These are phyloP conservation scores for Amblyopsis rosae DNA, from an alignment of 2,113 vertebrate genomes.

Conservation along the genomic window DNA sequence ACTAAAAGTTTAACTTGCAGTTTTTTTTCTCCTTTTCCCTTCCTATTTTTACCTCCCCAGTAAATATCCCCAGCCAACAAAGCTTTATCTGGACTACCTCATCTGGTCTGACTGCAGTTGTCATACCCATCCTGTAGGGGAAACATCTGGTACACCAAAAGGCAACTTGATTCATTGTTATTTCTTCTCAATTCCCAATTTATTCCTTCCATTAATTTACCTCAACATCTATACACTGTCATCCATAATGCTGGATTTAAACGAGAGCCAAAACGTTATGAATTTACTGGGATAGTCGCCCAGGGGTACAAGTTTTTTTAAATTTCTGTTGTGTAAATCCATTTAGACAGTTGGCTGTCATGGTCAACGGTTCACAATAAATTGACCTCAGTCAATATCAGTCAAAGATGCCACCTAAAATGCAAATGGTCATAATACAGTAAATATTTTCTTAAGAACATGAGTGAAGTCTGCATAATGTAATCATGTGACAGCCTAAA, in stretches of 20 bases:
- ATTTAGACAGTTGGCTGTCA: not conserved
- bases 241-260: slow-evolving; percentile 20
- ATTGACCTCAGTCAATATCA: slow-evolving; percentile 2
- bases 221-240: slow-evolving; percentile 34
- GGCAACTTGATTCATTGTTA: slow-evolving; percentile 17
- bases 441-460: not conserved
- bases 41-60: slow-evolving; percentile 38
- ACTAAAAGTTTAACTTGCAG: not conserved
- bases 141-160: slow-evolving; percentile 28
- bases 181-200: not conserved
- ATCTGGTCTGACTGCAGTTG: slow-evolving; percentile 60
- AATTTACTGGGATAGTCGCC: not conserved
- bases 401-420: slow-evolving; percentile 1
- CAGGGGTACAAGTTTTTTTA: not conserved
- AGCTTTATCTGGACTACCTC: slow-evolving; percentile 74
- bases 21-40: not conserved
- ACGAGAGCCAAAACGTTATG: slow-evolving; percentile 12
- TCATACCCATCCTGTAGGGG: slow-evolving; percentile 36
- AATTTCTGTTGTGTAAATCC: not conserved
- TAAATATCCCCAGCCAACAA: slow-evolving; percentile 55
- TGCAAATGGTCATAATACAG: not conserved
- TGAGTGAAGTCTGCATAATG: slow-evolving; percentile 14
- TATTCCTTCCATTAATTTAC: slow-evolving; percentile 36
- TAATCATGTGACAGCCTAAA: slow-evolving; percentile 20
- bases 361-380: slow-evolving; percentile 3